Percentiles rank a stretch among this genome's conserved stretches.
phyloP scores from a whole-genome alignment of 2,113 vertebrate species.

The Tetraodon nigroviridis region DNA sequence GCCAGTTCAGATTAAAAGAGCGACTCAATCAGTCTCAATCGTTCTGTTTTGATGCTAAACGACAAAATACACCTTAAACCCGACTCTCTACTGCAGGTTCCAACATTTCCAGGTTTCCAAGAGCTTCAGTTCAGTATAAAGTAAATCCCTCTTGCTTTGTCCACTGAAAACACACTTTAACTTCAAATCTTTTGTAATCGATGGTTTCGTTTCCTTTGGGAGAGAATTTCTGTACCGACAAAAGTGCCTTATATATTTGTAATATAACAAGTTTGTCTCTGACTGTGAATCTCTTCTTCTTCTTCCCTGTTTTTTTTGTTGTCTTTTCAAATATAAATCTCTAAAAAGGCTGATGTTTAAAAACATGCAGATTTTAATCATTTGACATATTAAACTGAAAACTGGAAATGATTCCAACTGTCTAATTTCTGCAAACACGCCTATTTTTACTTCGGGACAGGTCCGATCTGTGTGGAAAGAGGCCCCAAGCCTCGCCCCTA shows the following conservation, averaged over 20 bases:
- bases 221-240: constrained; percentile 35
- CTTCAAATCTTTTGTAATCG: constrained; percentile 24
- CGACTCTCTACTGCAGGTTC: neutral
- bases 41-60: constrained; percentile 9
- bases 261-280: constrained; percentile 13
- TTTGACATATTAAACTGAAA: neutral
- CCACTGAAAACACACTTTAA: neutral
- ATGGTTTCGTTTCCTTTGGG: constrained; percentile 34
- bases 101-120: constrained; percentile 9
- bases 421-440: neutral
- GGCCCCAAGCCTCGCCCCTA: neutral
- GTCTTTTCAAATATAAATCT: neutral
- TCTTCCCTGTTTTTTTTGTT: constrained; percentile 11
- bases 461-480: neutral
- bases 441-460: neutral
- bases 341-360: neutral
- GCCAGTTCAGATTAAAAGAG: constrained; percentile 38
- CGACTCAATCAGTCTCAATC: constrained; percentile 23
- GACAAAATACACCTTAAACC: neutral
- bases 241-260: constrained; percentile 54
- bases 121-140: neutral
- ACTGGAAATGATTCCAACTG: neutral
- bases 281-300: constrained; percentile 24
- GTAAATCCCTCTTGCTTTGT: neutral
- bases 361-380: neutral